Base-by-base conservation (phyloP, 2,888 invertebrate genomes). In the Eupithecia tripunctaria region DNA sequence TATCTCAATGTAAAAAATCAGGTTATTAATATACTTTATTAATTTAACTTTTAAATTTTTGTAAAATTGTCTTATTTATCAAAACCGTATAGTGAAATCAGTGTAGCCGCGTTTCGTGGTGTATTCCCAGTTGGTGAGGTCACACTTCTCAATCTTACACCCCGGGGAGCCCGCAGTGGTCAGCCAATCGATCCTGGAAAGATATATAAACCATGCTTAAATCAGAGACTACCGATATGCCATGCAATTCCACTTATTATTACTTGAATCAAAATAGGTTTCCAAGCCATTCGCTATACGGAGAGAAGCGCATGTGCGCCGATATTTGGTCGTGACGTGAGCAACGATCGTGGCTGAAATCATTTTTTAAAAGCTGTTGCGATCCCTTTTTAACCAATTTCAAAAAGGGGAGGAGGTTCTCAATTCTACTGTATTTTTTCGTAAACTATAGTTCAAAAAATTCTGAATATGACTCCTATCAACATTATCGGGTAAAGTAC, bases 11-110 rank as follows among this genome's bases (percentile, higher is more conserved):
- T 47, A 8, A 15, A 10, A 43, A 43, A 43, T 43, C 51, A 25
- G 14, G 25, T 56, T 68, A 51, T 51, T 67, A 73, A 72, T 74
- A 67, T 74, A 76, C 6, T 73, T 77, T 79, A 32, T 32, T 32
- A 32, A 32, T 6, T 3, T 32, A 6, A 3, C 5, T 32, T 32
- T 32, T 4, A 6, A 32, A 71, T 75, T 72, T 32, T 21, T 27
- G n/a, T 60, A 63, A 63, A 36, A 21, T 2, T 36, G 5, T 1
- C 14, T 27, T n/a, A 29, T 29, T 25, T 38, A 67, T 95, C 95
- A 98, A 93, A 98, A 98, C 83, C 98, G 95, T 93, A 98, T 97
- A 80, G 96, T 96, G 88, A 98, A 98, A 82, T 96, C 96, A 82
- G 96, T 96, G 88, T 97, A 95, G 71, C 95, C 95, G 63, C 95